Evolutionary conservation across 2,113 vertebrate genomes (phyloP).

Genomic region (Pionites leucogaster): DNA sequence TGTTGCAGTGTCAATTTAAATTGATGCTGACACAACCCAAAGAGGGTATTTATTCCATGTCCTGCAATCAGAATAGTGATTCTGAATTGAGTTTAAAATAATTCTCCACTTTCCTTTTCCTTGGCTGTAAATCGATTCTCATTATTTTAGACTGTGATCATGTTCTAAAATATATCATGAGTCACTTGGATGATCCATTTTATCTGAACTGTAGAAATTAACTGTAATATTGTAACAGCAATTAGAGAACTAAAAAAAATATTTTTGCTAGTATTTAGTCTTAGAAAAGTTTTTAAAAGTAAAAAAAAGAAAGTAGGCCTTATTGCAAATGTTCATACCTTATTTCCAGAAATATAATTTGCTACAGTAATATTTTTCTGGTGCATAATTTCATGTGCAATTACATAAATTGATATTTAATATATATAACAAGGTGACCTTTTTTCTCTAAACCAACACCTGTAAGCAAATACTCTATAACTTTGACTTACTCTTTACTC

Average conservation of each 20-base stretch:
- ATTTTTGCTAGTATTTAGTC: neutral
- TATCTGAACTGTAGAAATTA: neutral
- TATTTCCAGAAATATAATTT: neutral
- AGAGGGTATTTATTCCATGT: neutral
- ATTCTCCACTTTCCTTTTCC: neutral
- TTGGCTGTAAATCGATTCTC: neutral
- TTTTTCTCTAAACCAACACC: neutral
- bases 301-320: neutral
- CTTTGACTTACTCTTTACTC: neutral
- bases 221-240: neutral
- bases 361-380: neutral
- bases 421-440: neutral
- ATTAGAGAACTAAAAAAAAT: neutral
- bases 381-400: neutral
- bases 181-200: neutral
- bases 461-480: neutral
- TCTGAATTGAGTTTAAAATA: neutral
- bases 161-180: neutral
- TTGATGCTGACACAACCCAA: neutral
- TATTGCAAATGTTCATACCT: neutral
- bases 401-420: neutral
- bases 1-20: neutral
- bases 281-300: neutral
- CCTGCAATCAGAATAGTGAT: neutral
- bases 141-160: neutral